Percentiles rank a stretch among this genome's conserved stretches.
Conservation (phyloP, 2,113 vertebrate genomes). For the Patagioenas fasciata region DNA sequence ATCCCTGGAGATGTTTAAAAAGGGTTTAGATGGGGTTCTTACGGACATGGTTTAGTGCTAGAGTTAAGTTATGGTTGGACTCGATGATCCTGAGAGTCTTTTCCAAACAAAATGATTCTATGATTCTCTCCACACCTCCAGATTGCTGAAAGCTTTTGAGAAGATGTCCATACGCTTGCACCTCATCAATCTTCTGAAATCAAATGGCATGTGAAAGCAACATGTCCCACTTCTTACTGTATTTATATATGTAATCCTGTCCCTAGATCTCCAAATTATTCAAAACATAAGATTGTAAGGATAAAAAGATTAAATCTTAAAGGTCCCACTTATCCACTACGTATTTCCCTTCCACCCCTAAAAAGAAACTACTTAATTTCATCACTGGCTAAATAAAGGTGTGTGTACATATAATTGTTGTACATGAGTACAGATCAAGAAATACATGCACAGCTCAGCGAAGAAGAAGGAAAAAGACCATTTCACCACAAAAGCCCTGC, state of each 20-base stretch:
- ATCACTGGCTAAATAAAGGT: neutral
- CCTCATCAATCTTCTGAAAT: neutral
- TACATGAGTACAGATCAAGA: neutral
- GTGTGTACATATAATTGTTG: neutral
- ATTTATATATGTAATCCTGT: neutral
- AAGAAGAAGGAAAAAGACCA: neutral
- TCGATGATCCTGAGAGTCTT: too few relatives aligned
- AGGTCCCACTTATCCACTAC: rapidly evolving
- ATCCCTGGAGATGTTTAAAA: too few relatives aligned
- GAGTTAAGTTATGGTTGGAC: too few relatives aligned
- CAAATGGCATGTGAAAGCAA: neutral
- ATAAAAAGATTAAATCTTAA: neutral
- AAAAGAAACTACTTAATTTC: neutral
- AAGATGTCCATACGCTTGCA: rapidly evolving
- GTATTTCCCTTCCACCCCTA: neutral
- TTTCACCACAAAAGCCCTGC: neutral
- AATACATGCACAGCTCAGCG: neutral
- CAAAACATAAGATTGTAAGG: neutral
- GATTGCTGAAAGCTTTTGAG: neutral
- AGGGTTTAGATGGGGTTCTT: too few relatives aligned
- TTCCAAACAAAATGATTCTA: too few relatives aligned
- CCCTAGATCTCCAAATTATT: neutral
- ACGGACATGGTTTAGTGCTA: too few relatives aligned
- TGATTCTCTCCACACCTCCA: rapidly evolving
- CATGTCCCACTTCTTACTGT: neutral